Percentiles rank a stretch among this genome's conserved stretches.
These are phyloP conservation scores for Tridacna gigas DNA, from an alignment of 2,888 invertebrate genomes.

Conservation along the genomic window DNA sequence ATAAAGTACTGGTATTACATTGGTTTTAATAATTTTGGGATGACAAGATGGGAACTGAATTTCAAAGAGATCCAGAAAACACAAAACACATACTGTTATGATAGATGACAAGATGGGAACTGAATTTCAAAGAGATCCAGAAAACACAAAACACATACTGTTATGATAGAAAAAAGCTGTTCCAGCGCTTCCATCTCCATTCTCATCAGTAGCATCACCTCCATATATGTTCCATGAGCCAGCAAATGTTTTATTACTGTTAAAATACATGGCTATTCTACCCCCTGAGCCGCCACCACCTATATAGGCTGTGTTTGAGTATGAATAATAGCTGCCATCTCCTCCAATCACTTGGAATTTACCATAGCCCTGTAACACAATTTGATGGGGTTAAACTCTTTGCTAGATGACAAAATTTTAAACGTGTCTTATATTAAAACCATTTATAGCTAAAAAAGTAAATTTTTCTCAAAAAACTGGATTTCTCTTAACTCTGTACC, in stretches of 20 bases:
- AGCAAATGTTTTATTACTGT: slow-evolving; percentile 72
- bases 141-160: slow-evolving; percentile 52
- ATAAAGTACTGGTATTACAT: too few species aligned
- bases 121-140: too few species aligned
- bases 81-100: slow-evolving; percentile 68
- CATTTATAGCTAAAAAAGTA: too few species aligned
- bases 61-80: too few species aligned
- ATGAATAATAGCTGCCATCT: slow-evolving; percentile 56
- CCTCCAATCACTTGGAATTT: slow-evolving; percentile 74
- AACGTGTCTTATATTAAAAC: too few species aligned
- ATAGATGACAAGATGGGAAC: too few species aligned
- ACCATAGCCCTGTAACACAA: slow-evolving; percentile 72
- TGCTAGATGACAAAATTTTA: neutral
- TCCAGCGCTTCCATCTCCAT: slow-evolving; percentile 73
- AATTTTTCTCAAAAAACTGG: too few species aligned
- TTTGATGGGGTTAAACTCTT: neutral
- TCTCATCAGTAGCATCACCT: slow-evolving; percentile 58
- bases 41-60: too few species aligned
- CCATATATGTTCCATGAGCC: slow-evolving; percentile 75
- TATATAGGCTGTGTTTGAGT: slow-evolving; percentile 36
- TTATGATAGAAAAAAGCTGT: slow-evolving; percentile 77
- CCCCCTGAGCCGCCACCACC: slow-evolving; percentile 76
- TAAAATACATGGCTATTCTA: slow-evolving; percentile 75
- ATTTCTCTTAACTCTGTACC: too few species aligned
- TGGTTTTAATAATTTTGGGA: too few species aligned